Base-by-base conservation (phyloP, 1,140 invertebrate species). In the Cyphomyrmex costatus region DNA sequence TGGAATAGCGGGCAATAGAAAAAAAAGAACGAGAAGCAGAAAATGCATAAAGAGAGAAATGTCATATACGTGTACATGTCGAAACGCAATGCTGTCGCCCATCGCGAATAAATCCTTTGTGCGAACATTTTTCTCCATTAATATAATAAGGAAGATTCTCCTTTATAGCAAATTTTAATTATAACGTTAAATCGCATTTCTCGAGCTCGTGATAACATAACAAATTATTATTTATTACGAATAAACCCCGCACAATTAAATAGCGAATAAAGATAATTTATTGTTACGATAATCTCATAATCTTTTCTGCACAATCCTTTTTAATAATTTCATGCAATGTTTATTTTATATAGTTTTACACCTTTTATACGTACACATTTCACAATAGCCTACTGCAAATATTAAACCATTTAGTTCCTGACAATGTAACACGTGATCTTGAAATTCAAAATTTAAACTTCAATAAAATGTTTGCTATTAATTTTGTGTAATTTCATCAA, bases 61-160 rank as follows among this genome's bases (percentile, higher is more conserved):
- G 33, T 71, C 49, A 71, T 71, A 46, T n/a, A 42, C 36, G 0
- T 42, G 3, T 42, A 42, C 36, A 36, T 80, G 65, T 58, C 49
- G 49, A 56, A 80, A 80, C 24, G 49, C 42, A 19, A 8, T 6
- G 16, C 21, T 65, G 19, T 12, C 33, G 24, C 19, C 21, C 16
- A 14, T 61, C 27, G 65, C 65, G 76, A 33, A 49, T 51, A 79
- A 79, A 66, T 2, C 33, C 65, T 80, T 80, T 80, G 78, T 80
- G 65, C 30, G 49, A 70, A n/a, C 33, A 71, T 80, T 74, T 80
- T 71, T 56, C 21, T 42, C 16, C 24, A 33, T 24, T 66, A 68
- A 36, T 30, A 24, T 16, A 24, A 24, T 16, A 24, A 66, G 51
- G 61, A 53, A 80, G 21, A 36, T 80, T 68, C 8, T 24, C 21